Evolutionary conservation across 2,888 invertebrate genomes (phyloP).

Genomic region (Cerceris ruficornis): DNA sequence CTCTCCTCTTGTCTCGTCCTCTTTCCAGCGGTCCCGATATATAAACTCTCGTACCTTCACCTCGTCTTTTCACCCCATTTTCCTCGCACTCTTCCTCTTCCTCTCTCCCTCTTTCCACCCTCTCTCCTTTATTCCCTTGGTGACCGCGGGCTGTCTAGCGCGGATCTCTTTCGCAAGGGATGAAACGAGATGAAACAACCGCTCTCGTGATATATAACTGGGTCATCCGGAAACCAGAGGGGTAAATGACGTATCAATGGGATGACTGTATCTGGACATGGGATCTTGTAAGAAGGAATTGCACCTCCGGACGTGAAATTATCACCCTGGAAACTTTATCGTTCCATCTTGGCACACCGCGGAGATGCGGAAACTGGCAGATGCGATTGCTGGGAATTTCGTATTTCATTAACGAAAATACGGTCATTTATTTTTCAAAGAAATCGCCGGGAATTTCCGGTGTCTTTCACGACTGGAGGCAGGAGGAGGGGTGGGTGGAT

Average conservation of each 20-base stretch:
- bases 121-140: conserved; percentile 14
- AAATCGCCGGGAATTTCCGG: no score
- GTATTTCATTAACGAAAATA: not conserved
- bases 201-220: not conserved
- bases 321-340: not conserved
- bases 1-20: conserved; percentile 47
- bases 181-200: conserved; percentile 1
- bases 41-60: conserved; percentile 42
- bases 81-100: conserved; percentile 24
- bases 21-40: conserved; percentile 29
- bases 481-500: conserved; percentile 12
- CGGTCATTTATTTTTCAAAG: no score
- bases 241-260: conserved; percentile 15
- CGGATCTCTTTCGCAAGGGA: conserved; percentile 4
- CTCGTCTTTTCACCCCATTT: conserved; percentile 42
- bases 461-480: not conserved
- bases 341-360: not conserved
- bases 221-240: conserved; percentile 17
- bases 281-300: not conserved
- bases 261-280: not conserved
- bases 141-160: conserved; percentile 9
- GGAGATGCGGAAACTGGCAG: not conserved
- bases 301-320: not conserved
- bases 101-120: conserved; percentile 22
- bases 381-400: no score